These are phyloP conservation scores for Gracilinanus agilis DNA, from an alignment of 2,113 vertebrate genomes.

Conservation along the genomic window DNA sequence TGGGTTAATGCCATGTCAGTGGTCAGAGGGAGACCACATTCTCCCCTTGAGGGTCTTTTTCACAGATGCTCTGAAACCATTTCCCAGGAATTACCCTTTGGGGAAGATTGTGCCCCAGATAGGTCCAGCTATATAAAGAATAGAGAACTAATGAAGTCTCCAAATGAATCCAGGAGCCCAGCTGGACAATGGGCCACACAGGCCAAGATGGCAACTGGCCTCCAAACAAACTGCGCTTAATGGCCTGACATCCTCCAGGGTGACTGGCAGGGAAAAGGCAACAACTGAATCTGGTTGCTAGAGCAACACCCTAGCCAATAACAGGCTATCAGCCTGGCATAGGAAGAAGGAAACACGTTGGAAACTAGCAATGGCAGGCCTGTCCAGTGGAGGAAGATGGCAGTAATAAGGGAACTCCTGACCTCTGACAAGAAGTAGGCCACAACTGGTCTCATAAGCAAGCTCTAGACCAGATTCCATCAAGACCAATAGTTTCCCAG, in stretches of 20 bases:
- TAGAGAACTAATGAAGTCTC: neutral
- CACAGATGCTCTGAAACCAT: neutral
- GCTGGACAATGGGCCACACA: neutral
- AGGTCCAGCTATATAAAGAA: neutral
- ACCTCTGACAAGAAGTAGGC: neutral
- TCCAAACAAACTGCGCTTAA: neutral
- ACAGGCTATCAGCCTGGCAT: neutral
- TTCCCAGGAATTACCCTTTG: neutral
- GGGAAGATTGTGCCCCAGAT: neutral
- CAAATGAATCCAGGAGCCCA: constrained; percentile 1
- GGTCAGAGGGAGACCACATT: neutral
- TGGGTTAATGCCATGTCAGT: neutral
- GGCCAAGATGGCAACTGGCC: neutral
- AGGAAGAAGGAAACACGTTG: neutral
- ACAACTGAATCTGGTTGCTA: constrained; percentile 31
- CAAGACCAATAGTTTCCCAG: neutral
- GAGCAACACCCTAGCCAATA: neutral
- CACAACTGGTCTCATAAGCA: neutral
- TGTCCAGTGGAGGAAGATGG: neutral
- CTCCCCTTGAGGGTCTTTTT: neutral
- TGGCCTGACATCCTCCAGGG: constrained; percentile 24
- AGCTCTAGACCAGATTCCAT: neutral
- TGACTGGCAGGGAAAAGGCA: constrained; percentile 5
- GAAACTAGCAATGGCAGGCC: neutral
- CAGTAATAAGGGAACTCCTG: neutral